phyloP scores from a whole-genome alignment of 2,797 vertebrate species.

The Thunnus albacares region DNA sequence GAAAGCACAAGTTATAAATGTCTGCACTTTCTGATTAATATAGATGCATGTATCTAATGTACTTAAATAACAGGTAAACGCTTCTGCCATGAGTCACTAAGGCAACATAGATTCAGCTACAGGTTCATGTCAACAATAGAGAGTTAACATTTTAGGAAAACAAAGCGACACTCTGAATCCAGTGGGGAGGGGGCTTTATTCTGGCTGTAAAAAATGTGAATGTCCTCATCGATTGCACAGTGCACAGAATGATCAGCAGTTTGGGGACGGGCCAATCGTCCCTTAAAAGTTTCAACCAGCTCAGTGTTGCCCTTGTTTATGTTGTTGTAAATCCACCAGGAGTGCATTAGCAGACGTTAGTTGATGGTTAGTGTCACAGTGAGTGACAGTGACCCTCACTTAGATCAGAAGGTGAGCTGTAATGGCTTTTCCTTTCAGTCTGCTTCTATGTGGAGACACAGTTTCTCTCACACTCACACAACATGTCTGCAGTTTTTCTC shows the following conservation, averaged over 20 bases:
- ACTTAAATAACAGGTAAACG: conserved; percentile 4
- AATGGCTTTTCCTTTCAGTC: conserved; percentile 8
- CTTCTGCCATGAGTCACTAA: not conserved
- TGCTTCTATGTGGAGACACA: conserved; percentile 4
- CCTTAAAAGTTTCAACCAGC: conserved; percentile 17
- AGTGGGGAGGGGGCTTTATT: not conserved
- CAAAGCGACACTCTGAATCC: not conserved
- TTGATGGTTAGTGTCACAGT: conserved; percentile 44
- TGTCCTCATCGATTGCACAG: conserved; percentile 16
- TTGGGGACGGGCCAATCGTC: not conserved
- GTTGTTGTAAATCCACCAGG: conserved; percentile 36
- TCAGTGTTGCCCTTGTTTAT: conserved; percentile 19
- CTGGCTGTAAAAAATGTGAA: conserved; percentile 12
- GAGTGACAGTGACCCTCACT: conserved; percentile 7
- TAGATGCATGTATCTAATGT: not conserved
- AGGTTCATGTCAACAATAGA: not conserved
- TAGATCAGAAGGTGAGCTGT: conserved; percentile 20
- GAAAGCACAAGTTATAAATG: not conserved
- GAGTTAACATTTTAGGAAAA: conserved; percentile 1
- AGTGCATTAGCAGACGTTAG: conserved; percentile 21
- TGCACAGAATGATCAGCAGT: conserved; percentile 24
- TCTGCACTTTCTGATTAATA: conserved; percentile 13
- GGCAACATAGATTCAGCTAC: not conserved
- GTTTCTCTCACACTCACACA: not conserved
- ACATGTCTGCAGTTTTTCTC: not conserved